These are phyloP conservation scores for Chelonoidis abingdonii DNA, from an alignment of 2,113 vertebrate genomes.

Conservation along the genomic window DNA sequence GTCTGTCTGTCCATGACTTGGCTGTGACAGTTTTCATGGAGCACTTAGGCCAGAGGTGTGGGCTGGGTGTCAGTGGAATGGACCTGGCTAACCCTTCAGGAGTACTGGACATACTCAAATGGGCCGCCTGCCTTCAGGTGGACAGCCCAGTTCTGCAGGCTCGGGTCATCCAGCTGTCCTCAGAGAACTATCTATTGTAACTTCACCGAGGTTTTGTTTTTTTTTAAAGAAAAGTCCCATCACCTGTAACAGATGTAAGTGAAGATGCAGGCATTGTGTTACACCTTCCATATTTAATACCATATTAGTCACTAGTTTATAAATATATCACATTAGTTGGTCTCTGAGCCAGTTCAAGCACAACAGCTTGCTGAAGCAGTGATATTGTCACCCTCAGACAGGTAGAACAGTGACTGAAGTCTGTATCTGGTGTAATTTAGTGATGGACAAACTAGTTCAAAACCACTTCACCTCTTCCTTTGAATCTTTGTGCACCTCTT, in stretches of 20 bases:
- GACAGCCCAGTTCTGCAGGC: too few species aligned
- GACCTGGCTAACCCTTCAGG: too few species aligned
- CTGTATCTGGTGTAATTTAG: background rate
- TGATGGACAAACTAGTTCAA: fast-evolving
- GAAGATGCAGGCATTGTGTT: slow-evolving; percentile 32
- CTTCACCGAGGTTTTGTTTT: background rate
- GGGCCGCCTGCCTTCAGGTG: too few species aligned
- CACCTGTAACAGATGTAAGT: slow-evolving; percentile 4
- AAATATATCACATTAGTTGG: background rate
- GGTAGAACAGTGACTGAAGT: background rate
- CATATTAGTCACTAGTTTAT: slow-evolving; percentile 18
- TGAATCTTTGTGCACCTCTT: background rate
- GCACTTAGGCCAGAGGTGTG: too few species aligned
- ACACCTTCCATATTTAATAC: background rate
- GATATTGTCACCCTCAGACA: background rate
- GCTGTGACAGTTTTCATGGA: too few species aligned
- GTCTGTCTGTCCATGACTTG: too few species aligned
- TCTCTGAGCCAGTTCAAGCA: background rate
- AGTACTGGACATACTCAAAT: too few species aligned
- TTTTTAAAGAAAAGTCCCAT: background rate
- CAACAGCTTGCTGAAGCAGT: background rate
- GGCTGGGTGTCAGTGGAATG: too few species aligned
- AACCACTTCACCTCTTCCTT: background rate
- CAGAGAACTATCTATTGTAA: background rate
- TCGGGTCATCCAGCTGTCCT: too few species aligned